Base-by-base conservation (phyloP, 2,888 invertebrate species). In the Caenorhabditis drosophilae region DNA sequence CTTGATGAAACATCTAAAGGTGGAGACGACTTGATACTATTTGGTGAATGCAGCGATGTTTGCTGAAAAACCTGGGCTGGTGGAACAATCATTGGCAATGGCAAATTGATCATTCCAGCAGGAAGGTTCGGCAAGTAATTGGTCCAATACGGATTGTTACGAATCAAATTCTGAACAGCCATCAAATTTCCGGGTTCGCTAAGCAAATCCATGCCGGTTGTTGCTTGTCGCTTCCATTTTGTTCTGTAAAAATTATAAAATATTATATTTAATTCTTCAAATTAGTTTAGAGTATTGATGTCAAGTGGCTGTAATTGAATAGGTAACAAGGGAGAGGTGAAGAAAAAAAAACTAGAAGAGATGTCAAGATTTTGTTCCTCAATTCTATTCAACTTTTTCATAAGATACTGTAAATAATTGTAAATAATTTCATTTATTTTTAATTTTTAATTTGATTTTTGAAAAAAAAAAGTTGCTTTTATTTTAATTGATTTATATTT, bases 161-260 rank as follows among this genome's bases (percentile, higher is more conserved):
- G 66, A 27, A 82, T 58, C 11, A 88, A 82, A 69, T 97, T 88
- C 67, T 96, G 89, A 83, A 98, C 92, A n/a, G 97, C 97, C 1
- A 95, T 95, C 86, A 93, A 93, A 87, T 96, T 97, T 9, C 94
- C 94, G 0, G 96, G 94, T 85, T 98, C 98, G 2, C 95, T 93
- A 56, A 98, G 87, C 38, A 98, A 89, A 85, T 98, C 98, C 76
- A 96, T 86, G 0, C 97, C 96, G 2, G 97, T 97, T 0, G 97
- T 94, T 16, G 97, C 95, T 85, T 97, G 97, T 1, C 97, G 89
- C 86, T 97, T 97, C 97, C 97, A 98, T 88, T 97, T 97, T 84
- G 97, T 97, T 85, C 93, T 93, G 89, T 34, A 73, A 73, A 35
- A 31, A n/a, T 20, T 42, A 25, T 20, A 31, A 31, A 9, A 9